A percentile compares a stretch with the other conserved stretches of the same genome.
phyloP scores from a whole-genome alignment of 1,140 invertebrate genomes.

The Nixonia krombeini region DNA sequence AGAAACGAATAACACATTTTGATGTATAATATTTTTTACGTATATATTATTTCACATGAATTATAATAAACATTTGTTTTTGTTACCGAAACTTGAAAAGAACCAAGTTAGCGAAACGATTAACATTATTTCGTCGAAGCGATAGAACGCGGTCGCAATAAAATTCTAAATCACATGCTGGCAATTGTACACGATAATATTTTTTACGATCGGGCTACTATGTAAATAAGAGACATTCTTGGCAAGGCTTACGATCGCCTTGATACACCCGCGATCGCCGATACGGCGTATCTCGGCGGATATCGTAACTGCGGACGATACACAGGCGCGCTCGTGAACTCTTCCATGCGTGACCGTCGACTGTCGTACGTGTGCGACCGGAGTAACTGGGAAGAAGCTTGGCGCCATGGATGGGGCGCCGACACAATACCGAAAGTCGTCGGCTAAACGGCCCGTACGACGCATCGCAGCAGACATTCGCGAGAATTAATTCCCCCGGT shows the following conservation, averaged over 20 bases:
- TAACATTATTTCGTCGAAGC: no score
- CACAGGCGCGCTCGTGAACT: constrained; percentile 16
- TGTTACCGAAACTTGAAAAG: no score
- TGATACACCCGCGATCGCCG: constrained; percentile 8
- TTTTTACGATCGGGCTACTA: no score
- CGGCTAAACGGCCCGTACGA: constrained; percentile 28
- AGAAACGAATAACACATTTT: no score
- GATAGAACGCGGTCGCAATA: no score
- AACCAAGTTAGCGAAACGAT: no score
- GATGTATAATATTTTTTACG: no score
- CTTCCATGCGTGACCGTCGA: constrained; percentile 16
- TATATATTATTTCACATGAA: no score
- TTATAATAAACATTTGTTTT: no score
- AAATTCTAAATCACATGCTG: no score
- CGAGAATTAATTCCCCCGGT: constrained; percentile 52
- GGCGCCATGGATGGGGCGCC: no score
- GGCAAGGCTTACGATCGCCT: constrained; percentile 1
- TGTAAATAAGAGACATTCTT: constrained; percentile 6
- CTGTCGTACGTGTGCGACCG: constrained; percentile 21
- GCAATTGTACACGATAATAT: no score
- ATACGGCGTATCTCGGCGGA: constrained; percentile 4
- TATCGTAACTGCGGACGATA: constrained; percentile 2
- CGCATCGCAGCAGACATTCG: constrained; percentile 29
- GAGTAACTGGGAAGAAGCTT: constrained; percentile 14
- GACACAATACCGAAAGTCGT: constrained; percentile 40